Percentiles rank a stretch among this genome's conserved stretches.
phyloP scores from a whole-genome alignment of 2,797 vertebrate genomes.

The Protosalanx chinensis region DNA sequence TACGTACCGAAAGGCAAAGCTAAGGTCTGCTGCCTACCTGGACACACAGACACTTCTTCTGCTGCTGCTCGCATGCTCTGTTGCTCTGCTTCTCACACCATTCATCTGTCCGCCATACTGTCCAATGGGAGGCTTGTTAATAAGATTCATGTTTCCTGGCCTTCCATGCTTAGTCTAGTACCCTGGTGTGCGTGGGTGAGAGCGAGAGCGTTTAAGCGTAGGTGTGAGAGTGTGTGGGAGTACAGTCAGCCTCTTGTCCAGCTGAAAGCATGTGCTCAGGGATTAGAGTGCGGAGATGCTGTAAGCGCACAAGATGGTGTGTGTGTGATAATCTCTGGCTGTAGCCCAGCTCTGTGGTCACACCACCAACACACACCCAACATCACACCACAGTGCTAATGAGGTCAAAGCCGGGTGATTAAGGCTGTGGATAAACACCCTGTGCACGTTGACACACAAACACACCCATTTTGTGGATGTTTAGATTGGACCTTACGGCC shows the following conservation, averaged over 20 bases:
- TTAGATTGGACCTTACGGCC: too few species aligned
- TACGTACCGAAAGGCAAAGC: constrained; percentile 89
- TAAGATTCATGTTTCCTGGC: neutral
- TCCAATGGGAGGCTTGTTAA: neutral
- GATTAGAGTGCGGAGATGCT: too few species aligned
- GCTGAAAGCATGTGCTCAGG: too few species aligned
- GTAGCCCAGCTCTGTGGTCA: too few species aligned
- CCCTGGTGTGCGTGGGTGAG: constrained; percentile 10
- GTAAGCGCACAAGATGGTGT: too few species aligned
- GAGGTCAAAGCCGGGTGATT: neutral
- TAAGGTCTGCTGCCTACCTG: constrained; percentile 49
- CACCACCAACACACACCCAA: neutral
- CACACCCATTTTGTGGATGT: too few species aligned
- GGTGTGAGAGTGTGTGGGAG: neutral
- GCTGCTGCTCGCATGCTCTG: neutral
- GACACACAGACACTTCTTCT: neutral
- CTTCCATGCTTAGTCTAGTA: neutral
- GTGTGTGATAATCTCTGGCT: too few species aligned
- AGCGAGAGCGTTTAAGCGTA: constrained; percentile 22
- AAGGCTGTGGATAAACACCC: too few species aligned
- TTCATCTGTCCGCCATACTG: neutral
- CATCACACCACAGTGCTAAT: neutral
- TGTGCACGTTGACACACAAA: too few species aligned
- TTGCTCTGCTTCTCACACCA: neutral
- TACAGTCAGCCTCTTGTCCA: neutral